Base-by-base conservation (phyloP, 35 echinoderm and acorn worm genomes). In the Apostichopus japonicus region DNA sequence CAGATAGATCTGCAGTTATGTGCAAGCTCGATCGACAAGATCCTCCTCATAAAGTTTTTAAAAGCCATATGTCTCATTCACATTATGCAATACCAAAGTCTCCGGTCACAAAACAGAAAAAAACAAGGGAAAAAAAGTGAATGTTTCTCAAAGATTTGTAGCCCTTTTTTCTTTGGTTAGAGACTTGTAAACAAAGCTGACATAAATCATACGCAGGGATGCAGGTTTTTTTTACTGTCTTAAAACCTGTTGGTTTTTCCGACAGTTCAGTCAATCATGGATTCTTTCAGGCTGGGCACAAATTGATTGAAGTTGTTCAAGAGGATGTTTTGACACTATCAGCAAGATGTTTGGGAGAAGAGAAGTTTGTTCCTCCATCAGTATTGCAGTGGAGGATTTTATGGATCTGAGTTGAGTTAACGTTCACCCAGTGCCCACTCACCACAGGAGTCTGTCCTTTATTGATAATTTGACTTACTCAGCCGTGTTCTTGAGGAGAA, bases 241-340 rank as follows among this genome's bases (percentile, higher is more conserved):
- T 80, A 24, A 23, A 84, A 84, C 81, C 56, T 84, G 81, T 84
- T 84, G 81, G 81, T 56, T 80, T 52, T 58, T 84, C 56, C n/a
- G 81, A 58, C 81, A 57, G 16, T 17, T 84, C 23, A 21, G 81
- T 84, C 56, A 58, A 58, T 84, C 24, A 84, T 15, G 55, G 81
- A 84, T 59, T 57, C 54, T 84, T 51, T n/a, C 81, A 84, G 53
- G 81, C 16, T 54, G 53, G 17, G 23, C 81, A 23, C 55, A 57
- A 84, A 84, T 84, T 84, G 81, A 84, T 57, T 57, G 54, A 75
- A 19, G 17, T 75, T 75, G 71, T 19, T 23, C 21, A 84, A 84
- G 81, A 84, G 56, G 81, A 84, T 84, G 81, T 84, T 84, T 55
- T 59, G 81, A 58, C 81, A 84, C 57, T 24, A 84, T 84, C 54